Evolutionary conservation across 2,797 vertebrate genomes (phyloP).

Genomic region (Sylvia borin): DNA sequence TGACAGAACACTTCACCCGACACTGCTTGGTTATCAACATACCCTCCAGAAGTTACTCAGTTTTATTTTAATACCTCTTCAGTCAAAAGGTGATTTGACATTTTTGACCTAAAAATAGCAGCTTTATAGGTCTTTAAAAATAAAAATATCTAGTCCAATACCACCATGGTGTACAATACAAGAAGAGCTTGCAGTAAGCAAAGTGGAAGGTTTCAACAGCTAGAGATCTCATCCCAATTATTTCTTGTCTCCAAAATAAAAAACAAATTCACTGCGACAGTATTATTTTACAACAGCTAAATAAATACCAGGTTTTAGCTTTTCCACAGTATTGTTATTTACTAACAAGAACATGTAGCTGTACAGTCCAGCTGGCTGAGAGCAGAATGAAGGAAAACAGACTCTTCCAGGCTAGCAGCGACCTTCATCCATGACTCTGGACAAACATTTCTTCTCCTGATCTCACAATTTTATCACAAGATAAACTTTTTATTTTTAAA

Average conservation of each 20-base stretch:
- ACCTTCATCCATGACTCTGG: neutral
- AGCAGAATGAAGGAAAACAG: neutral
- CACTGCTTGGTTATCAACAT: neutral
- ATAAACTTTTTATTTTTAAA: neutral
- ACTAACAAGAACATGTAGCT: neutral
- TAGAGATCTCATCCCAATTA: neutral
- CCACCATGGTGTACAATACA: neutral
- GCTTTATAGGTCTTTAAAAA: neutral
- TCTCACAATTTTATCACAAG: neutral
- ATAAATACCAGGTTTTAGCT: neutral
- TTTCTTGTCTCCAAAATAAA: slow-evolving; percentile 31
- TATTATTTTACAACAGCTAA: neutral
- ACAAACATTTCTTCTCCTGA: neutral
- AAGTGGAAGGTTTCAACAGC: neutral
- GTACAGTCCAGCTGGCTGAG: neutral
- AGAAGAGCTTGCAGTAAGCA: neutral
- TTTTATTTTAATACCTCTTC: slow-evolving; percentile 23
- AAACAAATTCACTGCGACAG: slow-evolving; percentile 4
- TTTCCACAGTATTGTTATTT: neutral
- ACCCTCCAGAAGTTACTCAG: neutral
- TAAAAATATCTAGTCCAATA: neutral
- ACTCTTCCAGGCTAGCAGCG: neutral
- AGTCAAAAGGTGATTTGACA: neutral
- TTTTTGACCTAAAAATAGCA: slow-evolving; percentile 31
- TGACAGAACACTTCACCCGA: neutral